Conservation (phyloP, 2,797 vertebrate species). For the Syngnathus rostellatus region DNA sequence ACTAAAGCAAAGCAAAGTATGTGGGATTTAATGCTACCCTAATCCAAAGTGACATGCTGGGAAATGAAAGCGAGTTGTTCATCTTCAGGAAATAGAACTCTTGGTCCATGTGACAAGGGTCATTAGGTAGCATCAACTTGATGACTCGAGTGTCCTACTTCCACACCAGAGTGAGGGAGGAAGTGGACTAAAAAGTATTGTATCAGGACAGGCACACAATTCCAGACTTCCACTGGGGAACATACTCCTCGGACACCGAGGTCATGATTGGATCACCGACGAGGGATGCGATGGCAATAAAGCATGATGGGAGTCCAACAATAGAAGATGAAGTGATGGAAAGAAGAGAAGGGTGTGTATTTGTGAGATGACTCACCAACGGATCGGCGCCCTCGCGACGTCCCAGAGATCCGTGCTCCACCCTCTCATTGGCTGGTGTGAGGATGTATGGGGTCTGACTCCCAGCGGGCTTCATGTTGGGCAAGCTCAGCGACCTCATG, state of each 20-base stretch:
- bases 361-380: conserved; percentile 56
- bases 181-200: background rate
- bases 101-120: background rate
- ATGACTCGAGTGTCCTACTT: conserved; percentile 21
- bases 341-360: background rate
- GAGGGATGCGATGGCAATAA: background rate
- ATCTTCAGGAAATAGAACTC: conserved; percentile 5
- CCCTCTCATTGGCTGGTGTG: conserved; percentile 48
- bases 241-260: background rate
- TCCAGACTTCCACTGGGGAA: background rate
- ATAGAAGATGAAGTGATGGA: conserved; percentile 1
- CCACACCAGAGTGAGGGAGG: background rate
- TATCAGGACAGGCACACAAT: background rate
- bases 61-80: conserved; percentile 1
- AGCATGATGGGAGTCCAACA: background rate
- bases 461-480: conserved; percentile 71
- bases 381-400: conserved; percentile 58
- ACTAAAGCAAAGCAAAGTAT: background rate
- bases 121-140: conserved; percentile 21
- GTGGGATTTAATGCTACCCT: background rate
- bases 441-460: conserved; percentile 64
- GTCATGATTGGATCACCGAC: background rate
- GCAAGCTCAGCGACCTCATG: conserved; percentile 76
- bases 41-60: conserved; percentile 1
- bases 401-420: conserved; percentile 63